Evolutionary conservation across 2,113 vertebrate species (phyloP), one percentile per base, ranked within the genome.

Genomic region (Serinus canaria): DNA sequence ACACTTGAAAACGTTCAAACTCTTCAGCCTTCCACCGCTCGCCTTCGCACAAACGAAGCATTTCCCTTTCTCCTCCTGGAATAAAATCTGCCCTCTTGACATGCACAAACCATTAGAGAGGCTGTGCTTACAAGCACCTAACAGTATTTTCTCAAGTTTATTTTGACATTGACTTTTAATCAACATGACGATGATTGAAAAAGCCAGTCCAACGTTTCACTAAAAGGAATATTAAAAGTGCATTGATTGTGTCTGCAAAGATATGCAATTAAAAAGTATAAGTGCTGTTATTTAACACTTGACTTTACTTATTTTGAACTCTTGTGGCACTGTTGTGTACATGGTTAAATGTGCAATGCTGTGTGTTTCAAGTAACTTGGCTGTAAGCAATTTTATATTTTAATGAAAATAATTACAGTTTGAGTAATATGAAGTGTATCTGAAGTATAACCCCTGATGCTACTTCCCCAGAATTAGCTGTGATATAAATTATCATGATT

Each of bases 401-500:
- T 98, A 98, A 98, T 98, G 96, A 97, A 98, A 98, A 98, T 98
- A 98, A 98, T 98, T 98, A 98, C 93, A 95, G 97, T 97, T 97
- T 95, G 96, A 97, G 89, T 97, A 97, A 97, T 97, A 97, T 97
- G 97, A 97, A 98, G 96, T 98, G 63, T 97, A 97, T 98, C 96
- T 98, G 95, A 95, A 97, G 96, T 97, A 80, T 96, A 97, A 97
- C 96, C 96, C 96, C 96, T 78, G 81, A 97, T 95, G 97, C 74
- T 96, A 86, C 94, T 97, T 97, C 73, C 59, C 81, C 83, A 88
- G 97, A 98, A 98, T 98, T 97, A 98, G 87, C 95, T 95, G 90
- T 89, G 92, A 97, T 98, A 97, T 97, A 98, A 98, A 98, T 97
- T 97, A 98, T 97, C 96, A 95, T 98, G 97, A 98, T 97, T 97